phyloP scores from a whole-genome alignment of 2,888 invertebrate species.

The Campoletis raptor region DNA sequence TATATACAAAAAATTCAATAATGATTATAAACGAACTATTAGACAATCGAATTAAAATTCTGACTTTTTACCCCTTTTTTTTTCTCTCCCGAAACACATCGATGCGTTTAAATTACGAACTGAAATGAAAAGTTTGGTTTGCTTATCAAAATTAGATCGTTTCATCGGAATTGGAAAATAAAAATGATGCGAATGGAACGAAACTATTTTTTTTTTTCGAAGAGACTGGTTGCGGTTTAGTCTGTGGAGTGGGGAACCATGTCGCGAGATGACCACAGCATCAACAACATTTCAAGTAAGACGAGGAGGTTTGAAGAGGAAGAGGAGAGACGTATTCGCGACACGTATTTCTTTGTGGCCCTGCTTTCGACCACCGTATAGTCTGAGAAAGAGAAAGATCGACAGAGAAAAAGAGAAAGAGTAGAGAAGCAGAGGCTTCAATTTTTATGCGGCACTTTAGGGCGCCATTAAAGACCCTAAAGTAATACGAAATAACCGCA shows the following conservation, averaged over 20 bases:
- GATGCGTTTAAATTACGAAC: not conserved
- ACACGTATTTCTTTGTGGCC: slow-evolving; percentile 72
- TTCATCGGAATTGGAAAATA: not conserved
- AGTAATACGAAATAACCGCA: slow-evolving; percentile 82
- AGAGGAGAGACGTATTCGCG: slow-evolving; percentile 63
- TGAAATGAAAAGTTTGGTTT: too few relatives aligned
- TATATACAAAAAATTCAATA: not conserved
- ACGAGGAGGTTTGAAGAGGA: slow-evolving; percentile 14
- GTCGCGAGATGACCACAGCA: slow-evolving; percentile 51
- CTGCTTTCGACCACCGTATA: slow-evolving; percentile 72
- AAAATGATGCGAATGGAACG: not conserved
- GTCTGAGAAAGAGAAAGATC: slow-evolving; percentile 41
- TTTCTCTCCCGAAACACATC: not conserved
- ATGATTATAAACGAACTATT: too few relatives aligned
- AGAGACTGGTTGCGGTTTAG: slow-evolving; percentile 10
- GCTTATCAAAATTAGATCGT: too few relatives aligned
- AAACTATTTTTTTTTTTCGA: not conserved
- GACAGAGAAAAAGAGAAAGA: slow-evolving; percentile 1
- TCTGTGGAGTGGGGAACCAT: slow-evolving; percentile 14
- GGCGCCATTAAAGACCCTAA: slow-evolving; percentile 80
- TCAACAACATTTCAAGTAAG: slow-evolving; percentile 51
- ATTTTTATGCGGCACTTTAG: slow-evolving; percentile 82
- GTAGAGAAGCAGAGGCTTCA: slow-evolving; percentile 66
- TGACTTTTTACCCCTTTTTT: too few relatives aligned
- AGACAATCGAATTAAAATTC: not conserved